A percentile compares a stretch with the other conserved stretches of the same genome.
phyloP scores from a whole-genome alignment of 2,113 vertebrate genomes.

The Ageneiosus marmoratus region DNA sequence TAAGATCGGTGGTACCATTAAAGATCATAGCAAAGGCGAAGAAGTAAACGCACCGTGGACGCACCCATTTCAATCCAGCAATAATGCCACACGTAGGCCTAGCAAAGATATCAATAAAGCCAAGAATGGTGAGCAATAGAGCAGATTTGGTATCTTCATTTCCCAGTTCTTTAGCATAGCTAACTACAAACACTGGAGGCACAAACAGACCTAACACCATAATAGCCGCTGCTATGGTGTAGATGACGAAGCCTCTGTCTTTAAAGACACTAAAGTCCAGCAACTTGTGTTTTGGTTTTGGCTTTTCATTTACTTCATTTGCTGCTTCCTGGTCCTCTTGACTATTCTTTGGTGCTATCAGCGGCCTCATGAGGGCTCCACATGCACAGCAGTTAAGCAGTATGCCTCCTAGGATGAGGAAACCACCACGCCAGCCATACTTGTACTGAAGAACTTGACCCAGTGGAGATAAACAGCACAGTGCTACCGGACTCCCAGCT shows the following conservation, averaged over 20 bases:
- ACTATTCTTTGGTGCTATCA: slow-evolving; percentile 68
- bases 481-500: slow-evolving; percentile 89
- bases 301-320: slow-evolving; percentile 54
- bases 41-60: slow-evolving; percentile 89
- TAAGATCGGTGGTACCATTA: slow-evolving; percentile 87
- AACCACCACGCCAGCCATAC: slow-evolving; percentile 91
- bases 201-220: slow-evolving; percentile 96
- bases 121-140: slow-evolving; percentile 87
- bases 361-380: slow-evolving; percentile 87
- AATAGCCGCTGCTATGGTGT: slow-evolving; percentile 85
- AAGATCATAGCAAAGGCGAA: slow-evolving; percentile 94
- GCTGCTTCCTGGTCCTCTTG: slow-evolving; percentile 41
- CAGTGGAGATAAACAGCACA: slow-evolving; percentile 88
- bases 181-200: slow-evolving; percentile 92
- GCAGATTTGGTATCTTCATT: slow-evolving; percentile 85
- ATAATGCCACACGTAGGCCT: slow-evolving; percentile 85
- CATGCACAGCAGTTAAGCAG: slow-evolving; percentile 94
- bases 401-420: slow-evolving; percentile 89
- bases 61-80: slow-evolving; percentile 82
- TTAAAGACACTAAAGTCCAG: slow-evolving; percentile 89
- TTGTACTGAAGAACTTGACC: slow-evolving; percentile 86
- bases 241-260: slow-evolving; percentile 86
- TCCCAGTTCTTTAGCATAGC: slow-evolving; percentile 88
- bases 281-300: slow-evolving; percentile 73
- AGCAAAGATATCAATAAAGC: slow-evolving; percentile 92